These are phyloP conservation scores for Neodiprion pinetum DNA, from an alignment of 1,140 invertebrate genomes.

Conservation along the genomic window DNA sequence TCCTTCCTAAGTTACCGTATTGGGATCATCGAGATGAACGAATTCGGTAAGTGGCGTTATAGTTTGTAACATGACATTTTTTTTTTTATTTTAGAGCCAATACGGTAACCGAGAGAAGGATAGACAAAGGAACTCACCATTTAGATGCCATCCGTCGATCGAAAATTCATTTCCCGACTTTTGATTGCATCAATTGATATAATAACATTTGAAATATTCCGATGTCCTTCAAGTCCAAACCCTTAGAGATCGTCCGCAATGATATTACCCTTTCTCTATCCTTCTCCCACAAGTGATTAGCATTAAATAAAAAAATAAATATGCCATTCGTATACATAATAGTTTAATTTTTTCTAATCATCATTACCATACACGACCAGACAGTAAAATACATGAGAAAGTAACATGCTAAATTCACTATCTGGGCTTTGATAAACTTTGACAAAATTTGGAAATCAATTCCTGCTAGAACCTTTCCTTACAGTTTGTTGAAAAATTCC, in stretches of 20 bases:
- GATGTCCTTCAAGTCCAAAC: constrained; percentile 42
- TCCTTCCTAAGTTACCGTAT: constrained; percentile 35
- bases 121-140: constrained; percentile 61
- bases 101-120: constrained; percentile 59
- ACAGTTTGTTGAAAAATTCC: too few relatives aligned
- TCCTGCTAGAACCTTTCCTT: too few relatives aligned
- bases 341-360: neutral
- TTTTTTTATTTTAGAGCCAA: constrained; percentile 20
- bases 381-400: too few relatives aligned
- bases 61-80: constrained; percentile 11
- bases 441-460: too few relatives aligned
- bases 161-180: constrained; percentile 34
- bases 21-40: constrained; percentile 23
- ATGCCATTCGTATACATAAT: neutral
- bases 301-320: neutral
- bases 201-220: neutral
- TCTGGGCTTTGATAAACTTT: too few relatives aligned
- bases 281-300: constrained; percentile 50
- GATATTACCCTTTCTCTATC: constrained; percentile 55
- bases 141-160: constrained; percentile 38
- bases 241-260: constrained; percentile 42
- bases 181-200: neutral
- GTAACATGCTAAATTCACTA: too few relatives aligned
- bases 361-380: neutral
- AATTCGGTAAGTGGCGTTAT: constrained; percentile 16